Percentiles rank a stretch among this genome's conserved stretches.
Conservation (phyloP, 2,888 invertebrate genomes). For the Hyposoter dolosus region DNA sequence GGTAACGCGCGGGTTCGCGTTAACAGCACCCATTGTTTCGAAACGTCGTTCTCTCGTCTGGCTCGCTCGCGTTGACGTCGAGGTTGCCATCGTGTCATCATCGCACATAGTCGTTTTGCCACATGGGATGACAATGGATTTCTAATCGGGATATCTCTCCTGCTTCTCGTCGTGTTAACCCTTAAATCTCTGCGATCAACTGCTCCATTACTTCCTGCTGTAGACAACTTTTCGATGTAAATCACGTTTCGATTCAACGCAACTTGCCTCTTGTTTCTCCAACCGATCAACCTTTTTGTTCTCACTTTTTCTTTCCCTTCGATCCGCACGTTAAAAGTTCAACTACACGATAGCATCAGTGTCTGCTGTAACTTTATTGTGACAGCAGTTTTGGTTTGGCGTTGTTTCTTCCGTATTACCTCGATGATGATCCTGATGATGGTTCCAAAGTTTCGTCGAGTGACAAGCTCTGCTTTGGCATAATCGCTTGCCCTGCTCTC, state of each 20-base stretch:
- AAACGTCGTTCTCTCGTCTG: slow-evolving; percentile 65
- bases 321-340: neutral
- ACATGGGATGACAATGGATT: slow-evolving; percentile 74
- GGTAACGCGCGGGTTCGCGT: slow-evolving; percentile 78
- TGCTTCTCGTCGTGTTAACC: slow-evolving; percentile 15
- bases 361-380: too few relatives aligned
- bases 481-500: slow-evolving; percentile 9
- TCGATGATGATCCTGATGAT: slow-evolving; percentile 32
- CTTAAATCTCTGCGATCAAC: slow-evolving; percentile 38
- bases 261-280: neutral
- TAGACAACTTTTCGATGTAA: neutral
- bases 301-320: neutral
- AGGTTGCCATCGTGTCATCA: slow-evolving; percentile 74
- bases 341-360: neutral
- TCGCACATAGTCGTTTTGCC: slow-evolving; percentile 73
- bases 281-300: neutral
- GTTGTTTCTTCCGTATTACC: neutral
- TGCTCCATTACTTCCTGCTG: slow-evolving; percentile 19
- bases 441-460: slow-evolving; percentile 37
- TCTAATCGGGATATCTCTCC: slow-evolving; percentile 31
- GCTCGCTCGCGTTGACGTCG: slow-evolving; percentile 27
- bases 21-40: slow-evolving; percentile 80
- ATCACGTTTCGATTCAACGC: slow-evolving; percentile 28
- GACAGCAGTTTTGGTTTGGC: neutral
- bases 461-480: slow-evolving; percentile 41